Evolutionary conservation across 2,888 invertebrate genomes (phyloP).

Genomic region (Caenorhabditis virilis): DNA sequence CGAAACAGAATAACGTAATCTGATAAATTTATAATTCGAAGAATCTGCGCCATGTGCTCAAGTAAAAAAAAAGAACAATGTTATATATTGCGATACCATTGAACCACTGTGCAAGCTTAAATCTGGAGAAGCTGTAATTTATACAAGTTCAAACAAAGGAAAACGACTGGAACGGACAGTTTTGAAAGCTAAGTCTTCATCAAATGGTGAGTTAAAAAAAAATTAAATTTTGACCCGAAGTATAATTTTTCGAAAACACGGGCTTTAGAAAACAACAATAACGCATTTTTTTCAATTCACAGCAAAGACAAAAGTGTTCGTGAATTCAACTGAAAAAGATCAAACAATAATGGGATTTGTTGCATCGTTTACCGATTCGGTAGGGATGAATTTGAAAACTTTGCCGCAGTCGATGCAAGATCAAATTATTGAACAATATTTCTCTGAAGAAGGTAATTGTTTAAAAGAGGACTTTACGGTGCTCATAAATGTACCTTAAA

Average conservation of each 20-base stretch:
- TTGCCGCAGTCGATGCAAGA: conserved; percentile 73
- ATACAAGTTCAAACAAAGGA: conserved; percentile 38
- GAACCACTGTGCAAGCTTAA: conserved; percentile 29
- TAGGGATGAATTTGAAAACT: conserved; percentile 78
- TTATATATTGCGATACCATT: conserved; percentile 57
- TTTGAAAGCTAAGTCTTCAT: conserved; percentile 11
- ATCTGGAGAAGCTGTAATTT: conserved; percentile 37
- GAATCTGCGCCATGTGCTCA: conserved; percentile 10
- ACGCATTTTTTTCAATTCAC: too few relatives aligned
- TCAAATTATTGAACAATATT: conserved; percentile 54
- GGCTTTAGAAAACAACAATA: too few relatives aligned
- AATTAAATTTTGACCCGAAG: too few relatives aligned
- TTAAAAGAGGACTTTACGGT: too few relatives aligned
- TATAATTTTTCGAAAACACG: too few relatives aligned
- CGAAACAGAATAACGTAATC: not conserved
- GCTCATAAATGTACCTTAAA: too few relatives aligned
- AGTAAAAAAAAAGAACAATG: conserved; percentile 35
- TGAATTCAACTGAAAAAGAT: conserved; percentile 18
- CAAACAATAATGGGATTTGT: conserved; percentile 71
- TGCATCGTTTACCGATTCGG: conserved; percentile 80
- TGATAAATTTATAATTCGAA: not conserved
- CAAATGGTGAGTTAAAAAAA: conserved; percentile 8
- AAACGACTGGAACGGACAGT: conserved; percentile 39
- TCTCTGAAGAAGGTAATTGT: conserved; percentile 24
- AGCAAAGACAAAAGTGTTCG: conserved; percentile 27